Evolutionary conservation across 2,888 invertebrate species (phyloP), one percentile per base, ranked within the genome.

Genomic region (Parnassius smintheus): DNA sequence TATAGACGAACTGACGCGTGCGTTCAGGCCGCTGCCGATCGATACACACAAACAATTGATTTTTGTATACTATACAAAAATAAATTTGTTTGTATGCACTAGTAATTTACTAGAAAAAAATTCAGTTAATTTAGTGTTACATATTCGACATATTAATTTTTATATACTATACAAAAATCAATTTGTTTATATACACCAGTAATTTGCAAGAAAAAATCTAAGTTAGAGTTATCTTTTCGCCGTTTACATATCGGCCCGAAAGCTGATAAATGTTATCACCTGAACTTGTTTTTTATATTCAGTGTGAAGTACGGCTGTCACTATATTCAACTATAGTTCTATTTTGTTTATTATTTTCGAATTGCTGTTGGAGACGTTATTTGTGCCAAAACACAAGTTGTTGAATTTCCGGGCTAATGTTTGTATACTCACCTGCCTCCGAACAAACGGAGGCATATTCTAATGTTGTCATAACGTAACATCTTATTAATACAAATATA

Each of bases 111-210:
- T 35, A 48, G 35, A 56, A 46, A 48, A 56, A 45, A 48, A 48
- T 0, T 25, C 9, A 12, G 45, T 56, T 56, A n/a, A 18, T 18
- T 18, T 18, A 18, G 18, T 0, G 18, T 18, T 18, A 18, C 18
- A 18, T 18, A 18, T 18, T 18, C 18, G 18, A 0, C 18, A 18
- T 18, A 18, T 18, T 18, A 18, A 18, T 18, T 18, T 18, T 18
- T 18, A 18, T 18, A 18, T 18, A 18, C 4, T 35, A 4, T 25
- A 25, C 25, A 25, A 56, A 56, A 25, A 56, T 46, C 13, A 10
- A 49, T 56, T 56, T 48, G 35, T 48, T 48, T 10, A 56, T n/a
- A n/a, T n/a, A 46, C 48, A n/a, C 25, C 35, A 48, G n/a, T n/a
- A 2, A 44, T 55, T 2, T 12, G 45, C 2, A 48, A 48, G 35